Conservation (phyloP, 2,113 vertebrate genomes). For the Prionailurus viverrinus region DNA sequence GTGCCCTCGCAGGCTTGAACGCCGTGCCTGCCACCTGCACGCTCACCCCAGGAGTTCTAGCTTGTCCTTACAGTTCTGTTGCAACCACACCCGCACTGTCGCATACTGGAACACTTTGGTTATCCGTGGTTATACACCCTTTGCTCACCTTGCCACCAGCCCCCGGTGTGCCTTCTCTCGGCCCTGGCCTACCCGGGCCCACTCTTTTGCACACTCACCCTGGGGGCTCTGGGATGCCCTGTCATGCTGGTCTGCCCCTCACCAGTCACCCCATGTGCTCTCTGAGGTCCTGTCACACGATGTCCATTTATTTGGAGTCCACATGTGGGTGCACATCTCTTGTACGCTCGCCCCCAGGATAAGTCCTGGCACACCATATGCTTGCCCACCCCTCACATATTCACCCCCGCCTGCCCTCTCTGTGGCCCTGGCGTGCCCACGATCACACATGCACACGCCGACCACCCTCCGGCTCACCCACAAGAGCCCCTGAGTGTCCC, state of each 20-base stretch:
- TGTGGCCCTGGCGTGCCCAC: not conserved
- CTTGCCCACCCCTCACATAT: not conserved
- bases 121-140: not conserved
- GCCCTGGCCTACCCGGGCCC: too few relatives aligned
- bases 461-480: not conserved
- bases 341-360: not conserved
- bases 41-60: not conserved
- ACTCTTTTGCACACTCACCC: not conserved
- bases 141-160: constrained; percentile 3
- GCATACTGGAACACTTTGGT: not conserved
- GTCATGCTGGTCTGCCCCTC: not conserved
- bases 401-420: not conserved
- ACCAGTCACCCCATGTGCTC: not conserved
- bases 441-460: not conserved
- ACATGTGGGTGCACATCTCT: not conserved
- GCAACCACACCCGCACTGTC: not conserved
- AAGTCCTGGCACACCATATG: not conserved
- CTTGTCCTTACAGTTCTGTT: not conserved
- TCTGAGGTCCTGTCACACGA: not conserved
- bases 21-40: not conserved
- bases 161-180: not conserved
- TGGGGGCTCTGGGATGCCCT: not conserved
- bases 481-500: not conserved
- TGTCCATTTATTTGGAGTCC: not conserved
- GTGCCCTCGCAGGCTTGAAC: not conserved